Evolutionary conservation across 1,140 invertebrate genomes (phyloP).

Genomic region (Cydia fagiglandana): DNA sequence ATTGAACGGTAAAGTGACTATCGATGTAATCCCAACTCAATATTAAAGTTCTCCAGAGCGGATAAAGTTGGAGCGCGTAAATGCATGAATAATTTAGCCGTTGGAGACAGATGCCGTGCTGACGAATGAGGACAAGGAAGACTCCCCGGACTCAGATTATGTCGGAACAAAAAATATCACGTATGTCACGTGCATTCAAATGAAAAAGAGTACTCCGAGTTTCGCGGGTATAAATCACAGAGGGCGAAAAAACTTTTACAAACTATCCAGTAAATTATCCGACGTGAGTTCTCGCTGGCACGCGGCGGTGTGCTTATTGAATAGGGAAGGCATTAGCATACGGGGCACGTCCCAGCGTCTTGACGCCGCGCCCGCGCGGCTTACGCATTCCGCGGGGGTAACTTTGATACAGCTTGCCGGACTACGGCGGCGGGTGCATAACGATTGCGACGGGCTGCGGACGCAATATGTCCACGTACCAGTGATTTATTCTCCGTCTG

Average conservation of each 20-base stretch:
- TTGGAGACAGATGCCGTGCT: constrained; percentile 65
- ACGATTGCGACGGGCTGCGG: constrained; percentile 3
- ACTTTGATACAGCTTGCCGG: constrained; percentile 39
- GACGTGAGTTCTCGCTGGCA: constrained; percentile 76
- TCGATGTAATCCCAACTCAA: constrained; percentile 58
- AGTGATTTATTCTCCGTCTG: constrained; percentile 20
- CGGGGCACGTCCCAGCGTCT: constrained; percentile 69
- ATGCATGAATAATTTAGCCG: constrained; percentile 74
- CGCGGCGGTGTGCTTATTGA: constrained; percentile 77
- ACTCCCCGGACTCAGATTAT: constrained; percentile 64
- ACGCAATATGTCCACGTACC: constrained; percentile 24
- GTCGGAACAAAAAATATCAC: constrained; percentile 75
- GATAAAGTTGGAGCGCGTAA: constrained; percentile 65
- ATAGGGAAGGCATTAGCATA: constrained; percentile 77
- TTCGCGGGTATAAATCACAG: constrained; percentile 78
- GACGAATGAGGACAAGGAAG: constrained; percentile 64
- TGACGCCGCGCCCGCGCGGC: constrained; percentile 46
- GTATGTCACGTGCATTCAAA: constrained; percentile 78
- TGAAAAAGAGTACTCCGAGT: constrained; percentile 77
- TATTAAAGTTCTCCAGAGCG: constrained; percentile 55
- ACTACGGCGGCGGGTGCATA: constrained; percentile 28
- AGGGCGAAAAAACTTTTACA: constrained; percentile 79
- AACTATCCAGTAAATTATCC: constrained; percentile 80
- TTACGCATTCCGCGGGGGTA: constrained; percentile 41
- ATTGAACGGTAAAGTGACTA: constrained; percentile 57